Base-by-base conservation (phyloP, 2,888 invertebrate genomes). In the Pseudococcus jackbeardsleyi region DNA sequence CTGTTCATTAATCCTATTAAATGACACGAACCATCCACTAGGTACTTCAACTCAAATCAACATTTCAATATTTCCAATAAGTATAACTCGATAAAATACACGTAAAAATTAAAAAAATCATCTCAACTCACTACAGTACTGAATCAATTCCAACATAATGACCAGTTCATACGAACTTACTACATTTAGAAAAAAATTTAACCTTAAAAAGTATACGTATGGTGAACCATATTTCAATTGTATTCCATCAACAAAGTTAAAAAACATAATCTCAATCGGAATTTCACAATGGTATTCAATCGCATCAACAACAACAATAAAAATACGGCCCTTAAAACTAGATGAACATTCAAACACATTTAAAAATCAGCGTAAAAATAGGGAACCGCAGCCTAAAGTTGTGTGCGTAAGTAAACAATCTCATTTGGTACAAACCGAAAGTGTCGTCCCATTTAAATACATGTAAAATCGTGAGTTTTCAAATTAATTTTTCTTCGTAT, bases 261-360 rank as follows among this genome's bases (percentile, higher is more conserved):
- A 68, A 68, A 68, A 22, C 26, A 26, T 26, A 33, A 33, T 33
- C 26, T 68, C 54, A 54, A 54, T 68, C 12, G 26, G 26, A 68
- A 68, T 68, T 26, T 68, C 22, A 26, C 22, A 68, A 6, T 64
- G 64, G 64, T 64, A 64, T 64, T 64, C 64, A 64, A 64, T 22
- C 64, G 64, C 64, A 15, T 17, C 22, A 64, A 64, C 12, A 50
- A 19, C 64, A 64, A 64, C 68, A 68, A 26, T 68, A 68, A 68
- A 68, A 68, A 64, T 64, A 64, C 64, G 64, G 64, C 22, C 64
- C 64, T 64, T 64, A 64, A 64, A 64, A 64, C 26, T 26, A 68
- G 5, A 68, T 4, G 4, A 68, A 68, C 22, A 68, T 68, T 26
- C 2, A 68, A 68, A 68, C 22, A 68, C 22, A 26, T 26, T 54